Evolutionary conservation across 2,113 vertebrate species (phyloP).

Genomic region (Conger conger): DNA sequence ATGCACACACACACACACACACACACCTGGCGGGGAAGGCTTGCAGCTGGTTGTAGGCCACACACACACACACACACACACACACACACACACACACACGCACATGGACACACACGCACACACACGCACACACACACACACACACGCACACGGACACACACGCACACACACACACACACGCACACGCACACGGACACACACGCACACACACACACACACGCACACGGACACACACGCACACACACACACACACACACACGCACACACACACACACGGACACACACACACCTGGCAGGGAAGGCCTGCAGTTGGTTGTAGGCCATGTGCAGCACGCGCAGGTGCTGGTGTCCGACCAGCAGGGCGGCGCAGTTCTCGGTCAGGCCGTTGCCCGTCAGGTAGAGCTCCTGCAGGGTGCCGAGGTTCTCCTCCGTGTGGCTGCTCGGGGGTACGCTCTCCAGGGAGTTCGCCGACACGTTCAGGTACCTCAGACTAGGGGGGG

Average conservation of each 20-base stretch:
- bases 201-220: no score
- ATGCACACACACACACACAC: no score
- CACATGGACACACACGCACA: no score
- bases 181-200: no score
- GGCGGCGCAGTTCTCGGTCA: slow-evolving; percentile 85
- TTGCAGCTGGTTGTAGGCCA: no score
- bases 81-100: background rate
- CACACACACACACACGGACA: no score
- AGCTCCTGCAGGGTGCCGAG: slow-evolving; percentile 89
- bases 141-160: no score
- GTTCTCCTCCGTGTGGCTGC: slow-evolving; percentile 81
- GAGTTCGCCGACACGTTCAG: slow-evolving; percentile 90
- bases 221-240: no score
- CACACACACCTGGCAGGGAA: slow-evolving; percentile 86
- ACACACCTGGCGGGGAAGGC: no score
- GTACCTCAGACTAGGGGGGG: slow-evolving; percentile 82
- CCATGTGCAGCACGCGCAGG: slow-evolving; percentile 86
- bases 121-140: background rate
- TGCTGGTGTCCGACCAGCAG: slow-evolving; percentile 82
- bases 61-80: background rate
- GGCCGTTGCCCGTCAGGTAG: slow-evolving; percentile 84
- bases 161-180: no score
- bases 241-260: no score
- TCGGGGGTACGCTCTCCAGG: slow-evolving; percentile 84
- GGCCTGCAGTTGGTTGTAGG: slow-evolving; percentile 87